Conservation (phyloP, 2,797 vertebrate genomes). For the Syngnathus rostellatus region DNA sequence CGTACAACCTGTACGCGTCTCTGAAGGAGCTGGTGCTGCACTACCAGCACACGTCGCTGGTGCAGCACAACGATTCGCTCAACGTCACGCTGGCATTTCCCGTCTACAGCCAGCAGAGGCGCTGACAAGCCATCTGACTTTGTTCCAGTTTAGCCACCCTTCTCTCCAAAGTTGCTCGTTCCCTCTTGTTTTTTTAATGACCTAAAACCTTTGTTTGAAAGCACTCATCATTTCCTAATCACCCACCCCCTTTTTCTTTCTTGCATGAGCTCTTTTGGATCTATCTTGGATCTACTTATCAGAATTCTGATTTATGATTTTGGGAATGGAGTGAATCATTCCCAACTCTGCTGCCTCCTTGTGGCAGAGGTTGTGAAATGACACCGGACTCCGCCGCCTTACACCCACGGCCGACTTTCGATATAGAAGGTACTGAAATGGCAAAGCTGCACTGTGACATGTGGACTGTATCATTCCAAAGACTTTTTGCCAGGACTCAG, state of each 20-base stretch:
- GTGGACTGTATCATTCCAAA: background rate
- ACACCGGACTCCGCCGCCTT: background rate
- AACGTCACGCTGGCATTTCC: slow-evolving; percentile 85
- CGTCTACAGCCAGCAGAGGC: slow-evolving; percentile 72
- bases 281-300: too few relatives aligned
- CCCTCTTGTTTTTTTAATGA: too few relatives aligned
- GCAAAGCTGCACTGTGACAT: background rate
- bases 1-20: slow-evolving; percentile 86
- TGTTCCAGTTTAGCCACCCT: background rate
- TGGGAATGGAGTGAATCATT: background rate
- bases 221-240: too few relatives aligned
- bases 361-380: background rate
- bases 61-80: slow-evolving; percentile 90
- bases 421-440: background rate
- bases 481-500: slow-evolving; percentile 1
- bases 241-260: too few relatives aligned
- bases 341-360: background rate
- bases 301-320: background rate
- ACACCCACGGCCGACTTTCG: background rate
- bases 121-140: slow-evolving; percentile 32
- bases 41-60: slow-evolving; percentile 86
- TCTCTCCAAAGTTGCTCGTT: background rate
- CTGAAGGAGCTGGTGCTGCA: slow-evolving; percentile 88
- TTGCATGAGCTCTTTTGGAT: too few relatives aligned
- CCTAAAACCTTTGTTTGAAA: too few relatives aligned